Evolutionary conservation across 2,797 vertebrate genomes (phyloP).

Genomic region (Cryptoblepharus egeriae): DNA sequence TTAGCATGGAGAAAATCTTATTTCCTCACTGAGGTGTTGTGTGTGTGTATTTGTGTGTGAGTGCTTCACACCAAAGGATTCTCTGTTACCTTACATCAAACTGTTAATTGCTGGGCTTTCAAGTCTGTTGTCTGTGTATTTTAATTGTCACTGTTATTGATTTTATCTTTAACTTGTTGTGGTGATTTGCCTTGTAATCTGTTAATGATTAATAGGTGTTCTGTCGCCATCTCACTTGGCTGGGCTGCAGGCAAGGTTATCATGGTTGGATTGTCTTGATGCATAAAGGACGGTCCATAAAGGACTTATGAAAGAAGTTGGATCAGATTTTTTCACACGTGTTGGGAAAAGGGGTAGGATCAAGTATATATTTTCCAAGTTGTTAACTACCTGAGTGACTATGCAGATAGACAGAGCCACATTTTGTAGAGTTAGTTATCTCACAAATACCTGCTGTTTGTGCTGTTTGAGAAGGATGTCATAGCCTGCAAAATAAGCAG

Average conservation of each 20-base stretch:
- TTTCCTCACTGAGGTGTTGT: conserved; percentile 12
- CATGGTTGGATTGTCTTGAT: conserved; percentile 49
- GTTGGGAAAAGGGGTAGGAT: not conserved
- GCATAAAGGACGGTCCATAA: conserved; percentile 56
- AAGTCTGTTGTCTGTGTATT: conserved; percentile 55
- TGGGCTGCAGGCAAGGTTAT: conserved; percentile 39
- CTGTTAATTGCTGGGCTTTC: conserved; percentile 55
- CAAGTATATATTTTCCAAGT: not conserved
- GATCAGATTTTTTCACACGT: conserved; percentile 27
- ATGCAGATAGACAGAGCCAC: conserved; percentile 1
- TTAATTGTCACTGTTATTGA: conserved; percentile 73
- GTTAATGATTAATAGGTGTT: conserved; percentile 70
- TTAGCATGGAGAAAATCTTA: conserved; percentile 40
- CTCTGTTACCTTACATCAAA: conserved; percentile 32
- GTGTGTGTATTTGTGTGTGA: too few relatives aligned
- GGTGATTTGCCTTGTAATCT: conserved; percentile 66
- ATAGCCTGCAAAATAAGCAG: not conserved
- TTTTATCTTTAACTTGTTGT: conserved; percentile 73
- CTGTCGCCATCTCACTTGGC: conserved; percentile 52
- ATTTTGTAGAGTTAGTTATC: not conserved
- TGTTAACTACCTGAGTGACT: conserved; percentile 12
- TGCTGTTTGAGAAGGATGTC: not conserved
- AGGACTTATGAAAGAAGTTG: conserved; percentile 49
- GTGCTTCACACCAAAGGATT: conserved; percentile 36
- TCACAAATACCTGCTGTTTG: not conserved